Conservation (phyloP, 2,797 vertebrate genomes). For the Anguilla anguilla region DNA sequence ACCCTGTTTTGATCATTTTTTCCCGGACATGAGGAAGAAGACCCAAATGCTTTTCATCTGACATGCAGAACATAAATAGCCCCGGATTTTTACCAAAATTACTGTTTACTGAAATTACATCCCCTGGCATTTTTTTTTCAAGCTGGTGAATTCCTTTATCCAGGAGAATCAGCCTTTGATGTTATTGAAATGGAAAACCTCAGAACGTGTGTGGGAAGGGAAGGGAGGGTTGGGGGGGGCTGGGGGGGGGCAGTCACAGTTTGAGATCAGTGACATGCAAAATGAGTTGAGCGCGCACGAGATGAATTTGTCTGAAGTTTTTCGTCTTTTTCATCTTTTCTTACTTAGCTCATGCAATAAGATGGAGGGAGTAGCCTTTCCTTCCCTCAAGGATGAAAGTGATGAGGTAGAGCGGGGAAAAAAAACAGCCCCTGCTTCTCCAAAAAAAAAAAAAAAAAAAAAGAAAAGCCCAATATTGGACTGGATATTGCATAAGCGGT, state of each 20-base stretch:
- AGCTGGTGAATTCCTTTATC: neutral
- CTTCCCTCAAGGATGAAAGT: neutral
- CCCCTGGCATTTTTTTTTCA: neutral
- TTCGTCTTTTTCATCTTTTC: neutral
- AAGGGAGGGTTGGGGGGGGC: neutral
- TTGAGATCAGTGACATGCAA: neutral
- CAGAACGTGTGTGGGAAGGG: neutral
- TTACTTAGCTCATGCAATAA: neutral
- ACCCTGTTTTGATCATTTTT: constrained; percentile 29
- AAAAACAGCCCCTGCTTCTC: neutral
- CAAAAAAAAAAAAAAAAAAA: neutral
- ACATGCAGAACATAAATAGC: neutral
- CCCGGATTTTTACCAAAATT: neutral
- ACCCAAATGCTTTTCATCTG: neutral
- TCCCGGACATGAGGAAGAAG: neutral
- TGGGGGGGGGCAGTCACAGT: neutral
- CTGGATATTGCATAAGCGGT: neutral
- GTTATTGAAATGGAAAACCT: neutral
- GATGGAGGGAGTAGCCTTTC: neutral
- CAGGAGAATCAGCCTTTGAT: neutral
- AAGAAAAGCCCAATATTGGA: neutral
- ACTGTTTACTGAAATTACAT: neutral
- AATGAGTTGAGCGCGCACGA: neutral
- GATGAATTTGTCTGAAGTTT: neutral
- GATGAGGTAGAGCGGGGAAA: neutral